These are phyloP conservation scores for Agrotis ipsilon DNA, from an alignment of 2,888 invertebrate species.

Conservation along the genomic window DNA sequence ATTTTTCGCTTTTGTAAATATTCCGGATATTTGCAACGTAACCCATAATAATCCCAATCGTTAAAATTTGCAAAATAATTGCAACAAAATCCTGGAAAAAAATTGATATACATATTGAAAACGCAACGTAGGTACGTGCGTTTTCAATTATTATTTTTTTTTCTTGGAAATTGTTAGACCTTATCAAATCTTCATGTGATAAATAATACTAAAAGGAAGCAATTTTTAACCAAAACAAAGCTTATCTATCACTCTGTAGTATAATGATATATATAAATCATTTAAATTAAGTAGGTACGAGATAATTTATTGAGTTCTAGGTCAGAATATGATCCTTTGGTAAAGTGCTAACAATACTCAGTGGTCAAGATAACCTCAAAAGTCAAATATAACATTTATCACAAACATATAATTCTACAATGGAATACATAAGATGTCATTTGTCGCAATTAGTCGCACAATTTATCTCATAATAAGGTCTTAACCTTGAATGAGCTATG, in stretches of 20 bases:
- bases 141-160: no score
- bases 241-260: slow-evolving; percentile 1
- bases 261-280: not conserved
- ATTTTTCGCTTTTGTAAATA: no score
- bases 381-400: slow-evolving; percentile 58
- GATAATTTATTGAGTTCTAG: slow-evolving; percentile 29
- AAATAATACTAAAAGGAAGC: not conserved
- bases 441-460: slow-evolving; percentile 82
- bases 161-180: no score
- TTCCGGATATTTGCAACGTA: no score
- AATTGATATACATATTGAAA: no score
- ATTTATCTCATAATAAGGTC: slow-evolving; percentile 72
- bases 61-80: no score
- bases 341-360: slow-evolving; percentile 32
- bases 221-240: not conserved
- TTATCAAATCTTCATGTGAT: no score
- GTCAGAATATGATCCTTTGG: slow-evolving; percentile 26
- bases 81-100: no score
- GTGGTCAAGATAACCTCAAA: slow-evolving; percentile 54
- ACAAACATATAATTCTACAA: slow-evolving; percentile 32
- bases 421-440: slow-evolving; percentile 70
- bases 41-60: no score
- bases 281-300: not conserved
- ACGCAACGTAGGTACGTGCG: no score
- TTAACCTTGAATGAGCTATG: slow-evolving; percentile 73